Evolutionary conservation across 2,113 vertebrate species (phyloP), one percentile per base, ranked within the genome.

Genomic region (Columba janthina): DNA sequence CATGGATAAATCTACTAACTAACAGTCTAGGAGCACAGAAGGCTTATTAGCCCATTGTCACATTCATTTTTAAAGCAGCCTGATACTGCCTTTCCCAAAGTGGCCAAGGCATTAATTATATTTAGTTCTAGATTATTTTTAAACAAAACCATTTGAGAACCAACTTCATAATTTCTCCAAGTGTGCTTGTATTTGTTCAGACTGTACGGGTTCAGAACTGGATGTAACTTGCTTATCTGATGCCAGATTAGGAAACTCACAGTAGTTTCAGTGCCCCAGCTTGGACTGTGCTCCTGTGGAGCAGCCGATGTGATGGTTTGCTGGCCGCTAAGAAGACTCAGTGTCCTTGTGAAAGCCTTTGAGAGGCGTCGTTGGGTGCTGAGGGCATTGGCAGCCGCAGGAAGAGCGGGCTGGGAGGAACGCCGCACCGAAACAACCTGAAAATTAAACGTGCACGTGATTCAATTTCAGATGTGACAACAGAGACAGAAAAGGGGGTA

Each of bases 371-470:
- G 40, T 6, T 56, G 78, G 26, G 46, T 10, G 36, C 21, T 36
- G 10, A 17, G 50, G 25, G 54, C 26, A 64, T 42, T 24, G 64
- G 50, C n/a, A 50, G 31, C 31, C 25, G 11, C 38, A 29, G 56
- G 61, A 53, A 24, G 48, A 62, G n/a, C 5, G 51, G 22, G 6
- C 65, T 86, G 60, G 51, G 80, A 74, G 80, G 82, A 72, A 60
- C 19, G 32, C 11, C 7, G 6, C 0, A 0, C 44, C 0, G 0
- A 31, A 38, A 40, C 32, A 72, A 40, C 58, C 40, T 91, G 46
- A 17, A 44, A 28, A 50, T 36, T 11, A 25, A 84, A 62, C 8
- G 2, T 15, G 8, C 50, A 0, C 5, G 3, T 69, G 22, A 53
- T 51, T 58, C 18, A 29, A 1, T 51, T 54, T n/a, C 36, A 38